Evolutionary conservation across 2,113 vertebrate species (phyloP), one percentile per base, ranked within the genome.

Genomic region (Orthonyx spaldingii): DNA sequence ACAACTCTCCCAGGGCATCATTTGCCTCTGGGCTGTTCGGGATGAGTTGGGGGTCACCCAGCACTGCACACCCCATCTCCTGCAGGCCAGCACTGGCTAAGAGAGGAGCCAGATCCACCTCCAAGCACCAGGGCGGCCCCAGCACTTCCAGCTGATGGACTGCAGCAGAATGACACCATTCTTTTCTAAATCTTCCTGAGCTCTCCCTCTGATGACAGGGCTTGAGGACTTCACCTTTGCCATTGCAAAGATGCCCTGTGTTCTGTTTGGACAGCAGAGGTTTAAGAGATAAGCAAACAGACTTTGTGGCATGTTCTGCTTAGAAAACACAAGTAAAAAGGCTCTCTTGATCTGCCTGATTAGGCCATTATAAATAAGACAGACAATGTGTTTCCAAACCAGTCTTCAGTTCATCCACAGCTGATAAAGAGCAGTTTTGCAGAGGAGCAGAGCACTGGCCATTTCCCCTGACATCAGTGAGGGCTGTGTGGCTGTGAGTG

Each of bases 271-370:
- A 87, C 89, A 97, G 93, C 87, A 84, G 37, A 50, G 75, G 66
- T 94, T 94, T 86, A 44, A 37, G 95, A 95, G 94, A 89, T 64
- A 96, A 96, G 95, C 89, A 97, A 98, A 98, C 86, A 96, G 50
- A 50, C 74, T 93, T 92, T 77, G 95, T 92, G 71, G 78, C 41
- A 72, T 39, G 91, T 81, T 93, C 95, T 96, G 94, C 97, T 95
- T 95, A 92, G 96, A 90, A 86, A 93, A 97, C 87, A 89, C 83
- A 75, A 80, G 85, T 80, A 78, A 97, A 88, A 96, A 85, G 75
- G 84, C 37, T 95, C 76, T 93, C 93, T 87, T 71, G 79, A 92
- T 87, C 87, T 93, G 76, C 85, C 92, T 90, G 89, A 91, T 96
- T 88, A 87, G 85, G 61, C 63, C 74, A 47, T 84, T 94, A 77